Evolutionary conservation across 2,888 invertebrate genomes (phyloP), one percentile per base, ranked within the genome.

Genomic region (Melieria picta): DNA sequence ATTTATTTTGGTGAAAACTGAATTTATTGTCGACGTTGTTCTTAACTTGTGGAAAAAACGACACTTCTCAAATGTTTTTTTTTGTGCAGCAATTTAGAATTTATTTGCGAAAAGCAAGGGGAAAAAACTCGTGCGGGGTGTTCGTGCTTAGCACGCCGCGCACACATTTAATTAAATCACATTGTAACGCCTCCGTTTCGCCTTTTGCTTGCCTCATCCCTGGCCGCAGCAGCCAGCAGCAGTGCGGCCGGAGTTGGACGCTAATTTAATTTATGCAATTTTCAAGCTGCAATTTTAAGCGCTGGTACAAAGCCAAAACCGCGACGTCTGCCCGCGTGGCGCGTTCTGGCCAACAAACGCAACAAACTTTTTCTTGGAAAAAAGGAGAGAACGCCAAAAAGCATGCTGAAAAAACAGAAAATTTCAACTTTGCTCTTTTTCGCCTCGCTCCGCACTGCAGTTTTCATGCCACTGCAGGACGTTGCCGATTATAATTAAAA

Each of bases 401-500:
- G 4, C 4, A 46, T 45, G 57, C 30, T 13, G 16, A 57, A 57
- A 57, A 10, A 30, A 3, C 42, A 16, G 57, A 57, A 16, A 30
- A 42, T 57, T 55, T 6, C 11, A 11, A 11, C n/a, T 11, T 11
- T 13, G 16, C n/a, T 2, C 9, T 55, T 55, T 7, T 55, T 11
- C 9, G 7, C 55, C 6, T 30, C 30, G 10, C n/a, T 43, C 42
- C 55, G 55, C n/a, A 13, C 30, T 30, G 30, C n/a, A 55, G 10
- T 58, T 42, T 30, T n/a, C 45, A 16, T 43, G 42, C 7, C 46
- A n/a, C 55, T 11, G 16, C 48, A 52, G 60, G 58, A 58, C 61
- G n/a, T 61, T 61, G 43, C 13, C 60, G 67, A 30, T 67, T 57
- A 61, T 67, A 67, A 67, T 61, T 67, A 52, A 60, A 67, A 67